phyloP scores from a whole-genome alignment of 2,113 vertebrate genomes.

The Solenodon paradoxus region DNA sequence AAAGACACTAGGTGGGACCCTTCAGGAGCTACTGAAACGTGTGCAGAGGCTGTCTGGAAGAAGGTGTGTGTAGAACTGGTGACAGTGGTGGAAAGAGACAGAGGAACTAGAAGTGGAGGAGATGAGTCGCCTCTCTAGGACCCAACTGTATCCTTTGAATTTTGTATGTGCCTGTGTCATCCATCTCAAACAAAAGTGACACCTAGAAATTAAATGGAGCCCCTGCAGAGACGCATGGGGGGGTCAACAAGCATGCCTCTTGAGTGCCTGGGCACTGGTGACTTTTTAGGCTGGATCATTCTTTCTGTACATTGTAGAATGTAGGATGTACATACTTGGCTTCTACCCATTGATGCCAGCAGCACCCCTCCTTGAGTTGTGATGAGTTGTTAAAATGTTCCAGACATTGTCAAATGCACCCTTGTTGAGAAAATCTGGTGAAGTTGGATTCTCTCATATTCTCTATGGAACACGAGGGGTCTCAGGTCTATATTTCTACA shows the following conservation, averaged over 20 bases:
- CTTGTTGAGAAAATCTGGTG: background rate
- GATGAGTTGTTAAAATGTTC: background rate
- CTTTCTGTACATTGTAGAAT: too few relatives aligned
- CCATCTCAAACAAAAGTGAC: background rate
- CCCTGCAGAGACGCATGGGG: background rate
- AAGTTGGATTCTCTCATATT: background rate
- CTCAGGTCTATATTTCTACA: too few relatives aligned
- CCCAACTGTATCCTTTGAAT: too few relatives aligned
- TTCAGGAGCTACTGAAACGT: background rate
- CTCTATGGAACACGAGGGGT: background rate
- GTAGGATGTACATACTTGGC: background rate
- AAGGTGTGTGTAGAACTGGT: background rate
- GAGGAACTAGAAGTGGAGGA: background rate
- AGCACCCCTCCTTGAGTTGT: background rate
- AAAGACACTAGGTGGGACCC: rapidly evolving
- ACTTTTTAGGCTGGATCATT: background rate
- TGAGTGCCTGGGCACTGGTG: background rate
- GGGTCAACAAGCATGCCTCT: background rate
- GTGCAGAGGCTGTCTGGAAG: background rate
- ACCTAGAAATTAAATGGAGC: background rate
- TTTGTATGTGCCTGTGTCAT: background rate
- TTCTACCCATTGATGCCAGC: too few relatives aligned
- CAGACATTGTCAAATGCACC: background rate
- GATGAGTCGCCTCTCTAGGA: background rate
- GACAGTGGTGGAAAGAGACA: background rate